Evolutionary conservation across 2,888 invertebrate species (phyloP), one percentile per base, ranked within the genome.

Genomic region (Orthonevra nobilis): DNA sequence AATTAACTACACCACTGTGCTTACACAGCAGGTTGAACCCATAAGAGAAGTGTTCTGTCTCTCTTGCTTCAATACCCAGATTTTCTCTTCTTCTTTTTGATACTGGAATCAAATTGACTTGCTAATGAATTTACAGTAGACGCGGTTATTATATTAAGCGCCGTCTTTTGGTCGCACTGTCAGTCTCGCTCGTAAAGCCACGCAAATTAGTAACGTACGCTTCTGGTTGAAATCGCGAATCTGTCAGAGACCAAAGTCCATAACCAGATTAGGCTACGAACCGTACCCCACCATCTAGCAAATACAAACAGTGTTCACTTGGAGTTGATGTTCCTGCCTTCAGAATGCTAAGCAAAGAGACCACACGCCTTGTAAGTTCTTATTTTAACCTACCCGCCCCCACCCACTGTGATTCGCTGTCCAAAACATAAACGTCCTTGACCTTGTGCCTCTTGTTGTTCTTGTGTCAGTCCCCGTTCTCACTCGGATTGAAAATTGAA

Each of bases 401-500:
- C 15, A 3, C 6, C 14, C 26, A 44, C 48, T 64, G 48, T 56
- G 64, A 28, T 56, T 64, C 34, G 40, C 12, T 19, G 12, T 42
- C 50, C 73, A 64, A 73, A 73, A 73, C 73, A 73, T 32, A 36
- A 73, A 73, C 66, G 73, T 73, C 73, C 73, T 73, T 73, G 73
- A 73, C 73, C 66, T 66, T 73, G 69, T 61, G 34, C 4, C 38
- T 61, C 20, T 9, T 10, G 17, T 12, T 32, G 30, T 26, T 48
- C 40, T 40, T 42, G 34, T 73, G 36, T 58, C 46, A 44, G 12
- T 68, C 42, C 9, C 20, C 9, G 48, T 30, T 10, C 10, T 15
- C 6, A 36, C 26, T 44, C 15, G 23, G 10, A 20, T 7, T 23
- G 3, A 4, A 23, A 5, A 23, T 23, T 23, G 23, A 23, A 23